Conservation (phyloP, 37 sponge, comb jelly and placozoan species). For the Crambe crambe region DNA sequence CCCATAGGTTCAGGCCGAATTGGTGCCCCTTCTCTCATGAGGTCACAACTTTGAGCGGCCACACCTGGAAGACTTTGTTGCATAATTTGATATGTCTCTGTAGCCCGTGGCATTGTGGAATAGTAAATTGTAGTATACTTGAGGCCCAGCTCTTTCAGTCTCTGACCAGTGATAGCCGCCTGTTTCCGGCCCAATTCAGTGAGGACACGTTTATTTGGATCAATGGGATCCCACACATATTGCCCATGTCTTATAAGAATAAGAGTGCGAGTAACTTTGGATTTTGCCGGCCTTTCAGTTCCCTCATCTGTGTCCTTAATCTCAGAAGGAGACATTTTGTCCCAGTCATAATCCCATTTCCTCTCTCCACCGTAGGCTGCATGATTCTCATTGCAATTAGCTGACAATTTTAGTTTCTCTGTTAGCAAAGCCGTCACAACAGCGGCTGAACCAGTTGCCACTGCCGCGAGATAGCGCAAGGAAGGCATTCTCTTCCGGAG, state of each 20-base stretch:
- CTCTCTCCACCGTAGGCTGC: neutral
- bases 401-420: neutral
- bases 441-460: conserved; percentile 21
- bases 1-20: conserved; percentile 77
- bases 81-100: conserved; percentile 73
- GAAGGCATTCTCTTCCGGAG: neutral
- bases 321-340: conserved; percentile 40
- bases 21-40: conserved; percentile 92
- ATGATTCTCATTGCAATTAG: neutral
- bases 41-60: conserved; percentile 67
- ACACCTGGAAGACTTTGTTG: conserved; percentile 59
- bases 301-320: neutral
- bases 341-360: conserved; percentile 88
- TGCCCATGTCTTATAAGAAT: conserved; percentile 90
- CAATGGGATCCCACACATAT: conserved; percentile 58
- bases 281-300: conserved; percentile 11
- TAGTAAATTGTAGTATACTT: conserved; percentile 42
- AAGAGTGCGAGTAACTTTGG: conserved; percentile 64
- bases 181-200: conserved; percentile 85
- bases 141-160: conserved; percentile 69
- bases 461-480: neutral
- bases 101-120: conserved; percentile 84
- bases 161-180: conserved; percentile 74
- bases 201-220: conserved; percentile 45
- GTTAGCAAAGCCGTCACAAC: neutral